Conservation (phyloP, 2,113 vertebrate species). For the Thunnus maccoyii region DNA sequence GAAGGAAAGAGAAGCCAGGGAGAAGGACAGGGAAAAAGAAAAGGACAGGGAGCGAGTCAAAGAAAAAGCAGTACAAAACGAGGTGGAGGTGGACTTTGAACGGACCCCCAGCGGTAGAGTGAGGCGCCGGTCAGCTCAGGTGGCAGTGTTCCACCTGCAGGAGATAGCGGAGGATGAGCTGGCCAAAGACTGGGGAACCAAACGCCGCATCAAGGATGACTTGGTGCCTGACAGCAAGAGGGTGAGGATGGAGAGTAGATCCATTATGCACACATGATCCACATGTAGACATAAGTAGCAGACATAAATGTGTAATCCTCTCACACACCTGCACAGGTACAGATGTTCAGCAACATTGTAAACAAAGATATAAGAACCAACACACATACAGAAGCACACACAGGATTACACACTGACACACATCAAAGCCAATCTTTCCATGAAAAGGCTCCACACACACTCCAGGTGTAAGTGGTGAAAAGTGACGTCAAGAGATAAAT, state of each 20-base stretch:
- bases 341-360: neutral
- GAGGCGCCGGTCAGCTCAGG: constrained; percentile 94
- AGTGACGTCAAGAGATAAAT: constrained; percentile 8
- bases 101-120: constrained; percentile 95
- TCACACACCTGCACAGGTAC: neutral
- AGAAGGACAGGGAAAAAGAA: constrained; percentile 61
- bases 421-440: neutral
- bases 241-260: constrained; percentile 81
- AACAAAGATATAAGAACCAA: neutral
- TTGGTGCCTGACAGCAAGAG: constrained; percentile 95
- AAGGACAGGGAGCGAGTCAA: constrained; percentile 76
- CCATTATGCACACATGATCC: neutral
- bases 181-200: constrained; percentile 93
- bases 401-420: neutral
- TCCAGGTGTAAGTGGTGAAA: neutral
- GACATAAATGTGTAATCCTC: neutral
- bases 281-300: neutral
- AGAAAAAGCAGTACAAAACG: constrained; percentile 74
- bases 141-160: constrained; percentile 97
- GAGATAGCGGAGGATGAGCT: constrained; percentile 97
- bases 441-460: constrained; percentile 8
- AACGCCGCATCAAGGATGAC: constrained; percentile 96
- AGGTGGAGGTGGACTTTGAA: constrained; percentile 89
- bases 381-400: neutral
- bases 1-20: constrained; percentile 65